Evolutionary conservation across 2,888 invertebrate genomes (phyloP), one percentile per base, ranked within the genome.

Genomic region (Bedellia somnulentella): DNA sequence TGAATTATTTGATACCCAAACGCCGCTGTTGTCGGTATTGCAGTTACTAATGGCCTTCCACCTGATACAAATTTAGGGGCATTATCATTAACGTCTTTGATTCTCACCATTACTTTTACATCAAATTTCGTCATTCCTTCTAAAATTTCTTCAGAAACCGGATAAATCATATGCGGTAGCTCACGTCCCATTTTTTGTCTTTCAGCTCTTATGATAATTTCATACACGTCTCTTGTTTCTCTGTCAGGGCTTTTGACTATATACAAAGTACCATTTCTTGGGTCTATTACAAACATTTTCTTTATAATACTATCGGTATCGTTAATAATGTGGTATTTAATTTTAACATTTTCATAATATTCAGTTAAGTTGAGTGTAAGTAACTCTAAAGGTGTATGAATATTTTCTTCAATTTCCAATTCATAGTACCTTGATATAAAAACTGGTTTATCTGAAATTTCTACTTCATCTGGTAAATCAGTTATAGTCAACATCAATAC

Each of bases 51-150:
- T 0, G 92, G 91, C 17, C 86, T 75, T 3, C 89, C 89, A 32
- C 81, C 83, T 23, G 82, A 82, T 2, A 80, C 80, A 50, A 93
- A 93, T 45, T 78, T 82, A 0, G 92, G 92, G 2, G 85, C 68
- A 52, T 93, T 91, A 49, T 93, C 92, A 48, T 93, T 93, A 1
- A 86, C 82, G 54, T 93, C 92, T 27, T 81, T 81, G 32, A 93
- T 83, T 43, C 83, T 79, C 0, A 92, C 81, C 1, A 90, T 79
- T 2, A 92, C 81, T 52, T 89, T 86, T 2, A 89, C 89, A 53
- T 92, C 92, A 49, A 86, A 90, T 42, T 80, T 79, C 43, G 81
- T 82, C 41, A 90, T 71, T 27, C 85, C 87, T 38, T 83, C 82
- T 12, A 89, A 59, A 29, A 83, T 77, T 33, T 89, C 87, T 36